Conservation (phyloP, 2,888 invertebrate genomes). For the Spicauda simplicius region DNA sequence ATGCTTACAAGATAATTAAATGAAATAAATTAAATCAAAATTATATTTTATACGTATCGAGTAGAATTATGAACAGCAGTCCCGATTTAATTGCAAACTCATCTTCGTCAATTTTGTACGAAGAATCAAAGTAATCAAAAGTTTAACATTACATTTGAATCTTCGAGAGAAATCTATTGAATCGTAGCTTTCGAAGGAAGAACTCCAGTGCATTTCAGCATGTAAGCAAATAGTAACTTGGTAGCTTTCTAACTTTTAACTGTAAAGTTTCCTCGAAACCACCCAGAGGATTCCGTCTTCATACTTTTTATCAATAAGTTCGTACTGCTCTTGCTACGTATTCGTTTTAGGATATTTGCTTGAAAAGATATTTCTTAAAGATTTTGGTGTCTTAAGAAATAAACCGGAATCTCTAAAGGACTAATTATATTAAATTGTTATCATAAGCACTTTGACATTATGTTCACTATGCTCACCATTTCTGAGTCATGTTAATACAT, state of each 20-base stretch:
- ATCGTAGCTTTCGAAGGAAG: conserved; percentile 23
- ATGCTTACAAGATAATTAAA: too few species aligned
- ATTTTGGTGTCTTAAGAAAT: not conserved
- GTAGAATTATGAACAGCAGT: too few species aligned
- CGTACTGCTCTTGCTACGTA: conserved; percentile 3
- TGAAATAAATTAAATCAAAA: too few species aligned
- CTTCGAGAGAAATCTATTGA: conserved; percentile 26
- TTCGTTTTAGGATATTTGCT: conserved; percentile 7
- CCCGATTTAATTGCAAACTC: not conserved
- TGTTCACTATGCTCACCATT: too few species aligned
- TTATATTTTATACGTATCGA: too few species aligned
- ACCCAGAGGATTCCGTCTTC: conserved; percentile 28
- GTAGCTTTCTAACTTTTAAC: conserved; percentile 35
- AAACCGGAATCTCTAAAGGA: too few species aligned
- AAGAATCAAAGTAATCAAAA: conserved; percentile 30
- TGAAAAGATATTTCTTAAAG: conserved; percentile 1
- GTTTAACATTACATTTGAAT: conserved; percentile 31
- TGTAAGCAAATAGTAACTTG: conserved; percentile 36
- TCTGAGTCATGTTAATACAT: too few species aligned
- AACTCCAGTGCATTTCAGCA: conserved; percentile 33
- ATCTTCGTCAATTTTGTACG: not conserved
- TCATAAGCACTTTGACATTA: too few species aligned
- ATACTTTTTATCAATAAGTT: conserved; percentile 32
- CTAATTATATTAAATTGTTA: too few species aligned
- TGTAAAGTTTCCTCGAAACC: conserved; percentile 33